Percentiles rank a stretch among this genome's conserved stretches.
These are phyloP conservation scores for Danionella cerebrum DNA, from an alignment of 2,113 vertebrate species.

Conservation along the genomic window DNA sequence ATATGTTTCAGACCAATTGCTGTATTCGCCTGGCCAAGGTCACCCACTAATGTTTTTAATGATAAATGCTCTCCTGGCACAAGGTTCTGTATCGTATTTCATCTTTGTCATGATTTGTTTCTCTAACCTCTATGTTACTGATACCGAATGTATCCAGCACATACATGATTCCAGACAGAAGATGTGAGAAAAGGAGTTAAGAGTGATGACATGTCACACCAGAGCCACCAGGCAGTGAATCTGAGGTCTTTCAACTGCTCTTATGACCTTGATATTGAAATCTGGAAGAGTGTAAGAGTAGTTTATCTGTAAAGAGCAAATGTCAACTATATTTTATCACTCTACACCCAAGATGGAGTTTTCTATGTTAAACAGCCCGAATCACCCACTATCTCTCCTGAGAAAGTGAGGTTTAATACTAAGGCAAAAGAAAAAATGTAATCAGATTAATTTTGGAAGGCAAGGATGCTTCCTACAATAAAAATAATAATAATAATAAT, in stretches of 20 bases:
- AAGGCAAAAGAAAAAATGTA: too few species aligned
- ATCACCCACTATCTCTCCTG: too few species aligned
- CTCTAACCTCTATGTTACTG: conserved; percentile 52
- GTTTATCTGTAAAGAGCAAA: not conserved
- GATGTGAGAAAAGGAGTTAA: not conserved
- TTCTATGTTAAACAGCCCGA: too few species aligned
- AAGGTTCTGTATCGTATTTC: conserved; percentile 53
- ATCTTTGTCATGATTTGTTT: conserved; percentile 53
- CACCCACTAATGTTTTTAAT: conserved; percentile 54
- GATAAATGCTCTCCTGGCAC: conserved; percentile 45
- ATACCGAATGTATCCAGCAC: conserved; percentile 49
- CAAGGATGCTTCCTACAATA: too few species aligned
- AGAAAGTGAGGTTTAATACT: too few species aligned
- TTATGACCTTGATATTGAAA: not conserved
- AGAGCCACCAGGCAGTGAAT: conserved; percentile 13
- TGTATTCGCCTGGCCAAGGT: conserved; percentile 34
- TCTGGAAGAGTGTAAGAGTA: not conserved
- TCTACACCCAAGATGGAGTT: too few species aligned
- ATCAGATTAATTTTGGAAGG: too few species aligned
- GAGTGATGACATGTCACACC: not conserved
- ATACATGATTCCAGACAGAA: conserved; percentile 56
- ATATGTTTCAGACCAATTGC: conserved; percentile 20
- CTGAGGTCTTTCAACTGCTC: not conserved
- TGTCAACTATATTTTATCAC: not conserved
- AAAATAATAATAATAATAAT: too few species aligned